phyloP scores from a whole-genome alignment of 2,113 vertebrate species.

The Oreochromis niloticus region DNA sequence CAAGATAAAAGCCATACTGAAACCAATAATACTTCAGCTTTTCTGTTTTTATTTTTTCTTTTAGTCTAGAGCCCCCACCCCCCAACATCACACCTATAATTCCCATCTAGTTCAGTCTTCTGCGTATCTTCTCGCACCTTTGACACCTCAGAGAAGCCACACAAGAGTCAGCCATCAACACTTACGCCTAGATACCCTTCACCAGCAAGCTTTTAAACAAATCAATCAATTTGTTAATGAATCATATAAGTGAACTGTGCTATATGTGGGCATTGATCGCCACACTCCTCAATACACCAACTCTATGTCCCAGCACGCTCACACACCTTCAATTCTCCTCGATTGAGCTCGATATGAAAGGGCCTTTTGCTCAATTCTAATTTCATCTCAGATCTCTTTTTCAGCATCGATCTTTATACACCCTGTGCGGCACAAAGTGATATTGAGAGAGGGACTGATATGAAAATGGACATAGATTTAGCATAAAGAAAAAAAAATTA shows the following conservation, averaged over 20 bases:
- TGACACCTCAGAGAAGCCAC: not conserved
- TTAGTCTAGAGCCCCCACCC: not conserved
- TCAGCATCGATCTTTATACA: constrained; percentile 57
- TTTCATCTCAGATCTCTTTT: constrained; percentile 60
- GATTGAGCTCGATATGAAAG: not conserved
- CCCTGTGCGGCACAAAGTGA: constrained; percentile 19
- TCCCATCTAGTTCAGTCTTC: not conserved
- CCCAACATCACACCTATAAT: not conserved
- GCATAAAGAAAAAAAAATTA: constrained; percentile 7
- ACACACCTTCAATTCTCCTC: not conserved
- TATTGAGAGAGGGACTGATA: constrained; percentile 44
- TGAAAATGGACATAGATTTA: constrained; percentile 67
- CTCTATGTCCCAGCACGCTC: not conserved
- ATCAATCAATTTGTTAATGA: constrained; percentile 65
- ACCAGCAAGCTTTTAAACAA: constrained; percentile 31
- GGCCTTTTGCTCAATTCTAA: constrained; percentile 60
- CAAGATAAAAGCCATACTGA: not conserved
- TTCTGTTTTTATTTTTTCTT: not conserved
- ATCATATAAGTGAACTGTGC: constrained; percentile 15
- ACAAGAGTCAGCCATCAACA: not conserved
- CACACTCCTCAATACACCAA: not conserved
- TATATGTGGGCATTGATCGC: constrained; percentile 47
- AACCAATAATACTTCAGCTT: not conserved
- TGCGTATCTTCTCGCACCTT: not conserved
- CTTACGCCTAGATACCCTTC: constrained; percentile 17